Percentiles rank a stretch among this genome's conserved stretches.
phyloP scores from a whole-genome alignment of 2,888 invertebrate species.

The Thera obeliscata region DNA sequence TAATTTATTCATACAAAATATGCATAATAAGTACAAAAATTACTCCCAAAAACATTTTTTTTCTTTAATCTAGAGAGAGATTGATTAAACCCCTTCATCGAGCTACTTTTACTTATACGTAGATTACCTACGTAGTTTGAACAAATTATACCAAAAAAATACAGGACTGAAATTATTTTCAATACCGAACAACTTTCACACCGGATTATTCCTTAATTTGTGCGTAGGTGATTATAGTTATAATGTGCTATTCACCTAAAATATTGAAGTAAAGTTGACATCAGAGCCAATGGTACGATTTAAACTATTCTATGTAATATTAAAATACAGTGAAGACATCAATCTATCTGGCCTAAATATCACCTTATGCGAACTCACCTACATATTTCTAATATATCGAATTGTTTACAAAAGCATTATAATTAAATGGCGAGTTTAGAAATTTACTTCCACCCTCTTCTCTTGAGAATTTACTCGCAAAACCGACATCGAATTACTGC shows the following conservation, averaged over 20 bases:
- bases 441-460: not conserved
- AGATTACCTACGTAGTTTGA: no score
- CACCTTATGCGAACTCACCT: slow-evolving; percentile 65
- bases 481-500: slow-evolving; percentile 5
- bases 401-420: slow-evolving; percentile 64
- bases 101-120: no score
- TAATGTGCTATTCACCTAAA: slow-evolving; percentile 28
- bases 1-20: no score
- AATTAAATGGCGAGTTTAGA: slow-evolving; percentile 37
- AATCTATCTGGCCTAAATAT: slow-evolving; percentile 72
- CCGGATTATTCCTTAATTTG: slow-evolving; percentile 41
- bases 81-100: no score
- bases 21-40: no score
- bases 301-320: slow-evolving; percentile 71
- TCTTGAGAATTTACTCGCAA: not conserved
- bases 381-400: slow-evolving; percentile 62
- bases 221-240: slow-evolving; percentile 47
- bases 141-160: no score
- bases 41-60: no score
- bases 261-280: slow-evolving; percentile 39
- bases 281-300: slow-evolving; percentile 46
- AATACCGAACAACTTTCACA: slow-evolving; percentile 27
- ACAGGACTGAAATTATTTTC: not conserved
- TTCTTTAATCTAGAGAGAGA: no score
- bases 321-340: slow-evolving; percentile 80